Conservation (phyloP, 2,888 invertebrate genomes). For the Ptychoptera contaminata region DNA sequence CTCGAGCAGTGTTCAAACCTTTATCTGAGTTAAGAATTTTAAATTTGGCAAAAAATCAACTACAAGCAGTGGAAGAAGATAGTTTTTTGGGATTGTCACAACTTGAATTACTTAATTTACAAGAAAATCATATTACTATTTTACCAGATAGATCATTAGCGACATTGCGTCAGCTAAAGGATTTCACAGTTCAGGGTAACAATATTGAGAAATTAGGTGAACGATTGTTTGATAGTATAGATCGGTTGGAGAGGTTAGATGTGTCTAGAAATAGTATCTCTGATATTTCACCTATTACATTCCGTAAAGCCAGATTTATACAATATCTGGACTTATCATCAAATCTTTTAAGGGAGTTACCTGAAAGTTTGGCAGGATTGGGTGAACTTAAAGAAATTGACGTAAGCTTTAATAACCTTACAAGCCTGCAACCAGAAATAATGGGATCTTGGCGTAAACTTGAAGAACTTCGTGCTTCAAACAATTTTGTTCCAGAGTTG, state of each 20-base stretch:
- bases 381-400: constrained; percentile 55
- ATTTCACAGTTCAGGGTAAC: constrained; percentile 62
- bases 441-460: constrained; percentile 54
- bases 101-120: constrained; percentile 57
- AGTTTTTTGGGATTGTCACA: constrained; percentile 52
- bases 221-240: constrained; percentile 49
- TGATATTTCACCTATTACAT: constrained; percentile 45
- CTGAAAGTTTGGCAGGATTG: constrained; percentile 50
- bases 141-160: constrained; percentile 48
- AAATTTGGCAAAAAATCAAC: constrained; percentile 55
- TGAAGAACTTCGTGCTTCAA: constrained; percentile 52
- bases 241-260: constrained; percentile 47
- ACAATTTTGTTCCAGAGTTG: constrained; percentile 57
- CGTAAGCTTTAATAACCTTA: constrained; percentile 61
- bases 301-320: constrained; percentile 47
- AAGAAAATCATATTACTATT: constrained; percentile 54
- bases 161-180: constrained; percentile 44
- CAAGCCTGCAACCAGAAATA: constrained; percentile 48
- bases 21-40: constrained; percentile 51
- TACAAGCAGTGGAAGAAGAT: constrained; percentile 50
- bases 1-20: constrained; percentile 45
- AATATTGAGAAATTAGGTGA: constrained; percentile 53
- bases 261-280: constrained; percentile 60
- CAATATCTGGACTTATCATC: constrained; percentile 62
- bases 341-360: constrained; percentile 57